Evolutionary conservation across 2,888 invertebrate genomes (phyloP), one percentile per base, ranked within the genome.

Genomic region (Ceramica pisi): DNA sequence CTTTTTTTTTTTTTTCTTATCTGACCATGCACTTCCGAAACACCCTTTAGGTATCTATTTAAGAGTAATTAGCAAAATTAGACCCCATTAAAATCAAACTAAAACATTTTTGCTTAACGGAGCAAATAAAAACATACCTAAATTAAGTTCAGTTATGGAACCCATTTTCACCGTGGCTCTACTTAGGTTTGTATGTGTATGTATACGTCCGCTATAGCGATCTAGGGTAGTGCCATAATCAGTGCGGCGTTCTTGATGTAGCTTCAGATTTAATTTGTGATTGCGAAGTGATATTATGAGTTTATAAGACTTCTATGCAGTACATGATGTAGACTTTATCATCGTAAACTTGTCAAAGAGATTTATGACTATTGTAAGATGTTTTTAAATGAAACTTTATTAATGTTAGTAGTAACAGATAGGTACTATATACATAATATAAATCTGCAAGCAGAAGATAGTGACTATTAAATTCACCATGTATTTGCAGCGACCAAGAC

Each of bases 181-280:
- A 65, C 41, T 26, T 26, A 7, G 1, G 12, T 50, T 10, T 9
- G 7, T 26, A 1, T 53, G 14, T n/a, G n/a, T 63, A 65, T 46
- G 19, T 7, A 56, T n/a, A 61, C 51, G 23, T 23, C 35, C 12
- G 57, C 46, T 57, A 50, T 14, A 71, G 9, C 51, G 46, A 71
- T 75, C 56, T 70, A 50, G 61, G 16, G 48, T 72, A 71, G 38
- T 64, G 0, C 66, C 51, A 62, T 66, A 61, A 65, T 62, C 72
- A 53, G 23, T 9, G 64, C 72, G 53, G 72, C 72, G n/a, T 21
- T 48, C 51, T 76, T 79, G 74, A 73, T 66, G 61, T 73, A 67
- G 48, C 53, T 48, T 48, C 62, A 31, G 78, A 75, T 75, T 78
- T 51, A 78, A 75, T 78, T 62, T 62, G 57, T 41, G 71, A 62